Conservation (phyloP, 2,113 vertebrate genomes). For the Struthio camelus region DNA sequence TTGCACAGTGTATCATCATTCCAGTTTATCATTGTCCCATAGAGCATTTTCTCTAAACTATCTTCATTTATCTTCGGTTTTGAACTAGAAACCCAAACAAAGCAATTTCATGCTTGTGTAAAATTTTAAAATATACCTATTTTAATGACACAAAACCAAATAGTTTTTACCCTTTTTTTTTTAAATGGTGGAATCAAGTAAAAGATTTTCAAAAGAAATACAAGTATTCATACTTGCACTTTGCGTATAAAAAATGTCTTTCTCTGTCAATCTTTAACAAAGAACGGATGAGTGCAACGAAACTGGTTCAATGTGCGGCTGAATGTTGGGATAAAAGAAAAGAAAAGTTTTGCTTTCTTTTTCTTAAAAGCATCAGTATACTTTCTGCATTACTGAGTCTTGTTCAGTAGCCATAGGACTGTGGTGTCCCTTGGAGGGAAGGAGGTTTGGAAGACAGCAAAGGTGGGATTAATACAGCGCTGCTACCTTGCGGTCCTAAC, state of each 20-base stretch:
- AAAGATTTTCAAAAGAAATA: neutral
- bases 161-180: neutral
- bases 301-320: neutral
- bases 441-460: neutral
- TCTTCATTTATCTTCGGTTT: neutral
- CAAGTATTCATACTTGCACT: neutral
- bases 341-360: neutral
- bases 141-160: slow-evolving; percentile 4
- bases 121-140: neutral
- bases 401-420: no score
- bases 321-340: neutral
- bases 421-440: neutral
- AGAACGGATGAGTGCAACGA: neutral
- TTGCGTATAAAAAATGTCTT: neutral
- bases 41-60: neutral
- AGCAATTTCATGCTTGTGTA: neutral
- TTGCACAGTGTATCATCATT: neutral
- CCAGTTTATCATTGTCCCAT: neutral
- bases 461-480: no score
- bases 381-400: neutral
- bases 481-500: neutral
- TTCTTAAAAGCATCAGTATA: neutral
- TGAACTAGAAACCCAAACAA: slow-evolving; percentile 1
- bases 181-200: neutral
- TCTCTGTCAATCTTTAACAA: neutral